phyloP scores from a whole-genome alignment of 2,797 vertebrate species.

The Micrastur ruficollis region DNA sequence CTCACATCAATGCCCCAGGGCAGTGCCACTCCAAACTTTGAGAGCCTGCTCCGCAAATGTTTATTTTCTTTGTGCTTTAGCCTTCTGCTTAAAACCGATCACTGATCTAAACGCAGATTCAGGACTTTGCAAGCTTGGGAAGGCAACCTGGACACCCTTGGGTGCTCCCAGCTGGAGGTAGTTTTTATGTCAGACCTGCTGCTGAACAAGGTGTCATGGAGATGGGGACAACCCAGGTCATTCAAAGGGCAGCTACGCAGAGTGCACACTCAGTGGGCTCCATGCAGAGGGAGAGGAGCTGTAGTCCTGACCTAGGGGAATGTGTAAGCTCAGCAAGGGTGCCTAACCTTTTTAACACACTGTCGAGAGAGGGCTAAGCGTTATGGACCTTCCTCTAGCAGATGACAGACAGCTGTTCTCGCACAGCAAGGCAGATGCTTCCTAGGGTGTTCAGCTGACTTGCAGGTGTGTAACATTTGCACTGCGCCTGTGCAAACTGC shows the following conservation, averaged over 20 bases:
- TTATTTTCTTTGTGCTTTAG: background rate
- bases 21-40: background rate
- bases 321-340: background rate
- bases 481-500: rapidly evolving
- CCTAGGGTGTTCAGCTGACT: background rate
- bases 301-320: background rate
- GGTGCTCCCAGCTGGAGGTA: background rate
- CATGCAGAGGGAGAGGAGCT: background rate
- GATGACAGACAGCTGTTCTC: background rate
- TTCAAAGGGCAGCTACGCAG: background rate
- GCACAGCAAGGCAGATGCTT: background rate
- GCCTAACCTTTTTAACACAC: background rate
- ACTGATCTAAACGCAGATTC: background rate
- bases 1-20: background rate
- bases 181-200: background rate
- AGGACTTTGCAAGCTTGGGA: background rate
- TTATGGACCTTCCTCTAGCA: background rate
- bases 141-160: background rate
- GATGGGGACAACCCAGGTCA: background rate
- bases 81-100: background rate
- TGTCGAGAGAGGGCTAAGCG: rapidly evolving
- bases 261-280: background rate
- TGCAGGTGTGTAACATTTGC: rapidly evolving
- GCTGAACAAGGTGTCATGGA: background rate
- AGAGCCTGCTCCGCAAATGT: background rate